These are phyloP conservation scores for Tachuris rubrigastra DNA, from an alignment of 2,113 vertebrate species.

Conservation along the genomic window DNA sequence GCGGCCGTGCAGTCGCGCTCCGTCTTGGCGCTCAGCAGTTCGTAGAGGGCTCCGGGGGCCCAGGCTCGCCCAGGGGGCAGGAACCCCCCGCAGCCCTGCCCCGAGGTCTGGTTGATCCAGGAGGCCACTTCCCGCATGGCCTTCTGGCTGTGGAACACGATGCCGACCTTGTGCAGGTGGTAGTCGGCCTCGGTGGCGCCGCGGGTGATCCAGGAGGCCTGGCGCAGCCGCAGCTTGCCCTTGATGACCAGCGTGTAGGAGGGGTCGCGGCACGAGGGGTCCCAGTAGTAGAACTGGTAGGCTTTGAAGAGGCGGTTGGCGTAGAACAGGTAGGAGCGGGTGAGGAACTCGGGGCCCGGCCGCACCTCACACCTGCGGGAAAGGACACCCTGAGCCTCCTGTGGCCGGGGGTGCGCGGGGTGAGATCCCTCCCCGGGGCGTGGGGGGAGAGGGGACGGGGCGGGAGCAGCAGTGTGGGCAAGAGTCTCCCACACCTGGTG, in stretches of 20 bases:
- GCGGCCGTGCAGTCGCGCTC: conserved; percentile 75
- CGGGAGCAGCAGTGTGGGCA: fast-evolving
- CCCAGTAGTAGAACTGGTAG: conserved; percentile 87
- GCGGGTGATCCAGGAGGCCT: conserved; percentile 89
- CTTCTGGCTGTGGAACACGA: conserved; percentile 82
- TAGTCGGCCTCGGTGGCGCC: conserved; percentile 87
- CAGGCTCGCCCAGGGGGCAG: conserved; percentile 55
- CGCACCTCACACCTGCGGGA: conserved; percentile 86
- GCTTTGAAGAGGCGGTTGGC: conserved; percentile 84
- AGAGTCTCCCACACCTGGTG: neutral
- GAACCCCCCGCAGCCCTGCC: conserved; percentile 60
- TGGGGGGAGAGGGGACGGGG: fast-evolving
- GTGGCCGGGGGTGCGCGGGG: fast-evolving
- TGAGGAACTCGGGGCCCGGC: conserved; percentile 89
- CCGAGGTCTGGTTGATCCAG: conserved; percentile 58
- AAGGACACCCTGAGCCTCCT: neutral
- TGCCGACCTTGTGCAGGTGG: conserved; percentile 84
- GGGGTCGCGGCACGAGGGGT: conserved; percentile 80
- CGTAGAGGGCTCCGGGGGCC: conserved; percentile 74
- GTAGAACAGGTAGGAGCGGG: conserved; percentile 87
- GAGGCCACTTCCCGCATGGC: conserved; percentile 72
- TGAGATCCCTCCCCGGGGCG: neutral
- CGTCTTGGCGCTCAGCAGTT: conserved; percentile 79
- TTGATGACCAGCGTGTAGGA: conserved; percentile 86
- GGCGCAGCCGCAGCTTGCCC: conserved; percentile 84